phyloP scores from a whole-genome alignment of 2,113 vertebrate species.

The Apistogramma diplotaenia region DNA sequence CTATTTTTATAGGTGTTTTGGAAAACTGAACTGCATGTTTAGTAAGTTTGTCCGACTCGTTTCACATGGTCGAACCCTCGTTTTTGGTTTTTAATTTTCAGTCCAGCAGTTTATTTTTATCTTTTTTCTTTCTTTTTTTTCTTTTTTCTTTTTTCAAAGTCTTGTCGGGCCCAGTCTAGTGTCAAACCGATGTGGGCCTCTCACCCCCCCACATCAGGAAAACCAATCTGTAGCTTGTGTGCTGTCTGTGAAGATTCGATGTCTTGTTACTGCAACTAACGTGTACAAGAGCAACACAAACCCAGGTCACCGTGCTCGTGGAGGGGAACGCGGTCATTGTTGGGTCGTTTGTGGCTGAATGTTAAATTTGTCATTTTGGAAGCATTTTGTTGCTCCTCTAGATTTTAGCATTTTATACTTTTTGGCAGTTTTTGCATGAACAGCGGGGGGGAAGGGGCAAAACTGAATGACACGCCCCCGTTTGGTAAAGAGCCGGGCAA shows the following conservation, averaged over 20 bases:
- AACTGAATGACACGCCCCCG: conserved; percentile 11
- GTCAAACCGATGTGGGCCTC: conserved; percentile 46
- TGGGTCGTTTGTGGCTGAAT: conserved; percentile 28
- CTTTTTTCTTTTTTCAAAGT: conserved; percentile 62
- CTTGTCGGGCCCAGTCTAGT: conserved; percentile 62
- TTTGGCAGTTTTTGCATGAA: conserved; percentile 31
- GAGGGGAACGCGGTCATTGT: conserved; percentile 20
- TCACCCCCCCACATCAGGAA: conserved; percentile 67
- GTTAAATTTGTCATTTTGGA: conserved; percentile 39
- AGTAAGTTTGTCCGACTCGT: conserved; percentile 70
- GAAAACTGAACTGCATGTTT: conserved; percentile 80
- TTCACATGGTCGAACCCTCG: conserved; percentile 59
- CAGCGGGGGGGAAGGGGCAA: background rate
- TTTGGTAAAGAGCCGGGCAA: background rate
- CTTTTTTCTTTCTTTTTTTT: conserved; percentile 61
- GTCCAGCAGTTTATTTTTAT: conserved; percentile 40
- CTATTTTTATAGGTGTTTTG: conserved; percentile 87
- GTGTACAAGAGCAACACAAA: conserved; percentile 13
- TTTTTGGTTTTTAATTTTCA: conserved; percentile 31
- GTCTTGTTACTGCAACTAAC: conserved; percentile 62
- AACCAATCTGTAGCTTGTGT: conserved; percentile 64
- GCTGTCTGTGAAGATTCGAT: conserved; percentile 69
- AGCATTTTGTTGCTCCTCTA: conserved; percentile 52
- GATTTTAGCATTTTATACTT: conserved; percentile 62
- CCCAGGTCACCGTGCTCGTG: conserved; percentile 50